A percentile compares a stretch with the other conserved stretches of the same genome.
Conservation (phyloP, 2,888 invertebrate species). For the Morpho achilles region DNA sequence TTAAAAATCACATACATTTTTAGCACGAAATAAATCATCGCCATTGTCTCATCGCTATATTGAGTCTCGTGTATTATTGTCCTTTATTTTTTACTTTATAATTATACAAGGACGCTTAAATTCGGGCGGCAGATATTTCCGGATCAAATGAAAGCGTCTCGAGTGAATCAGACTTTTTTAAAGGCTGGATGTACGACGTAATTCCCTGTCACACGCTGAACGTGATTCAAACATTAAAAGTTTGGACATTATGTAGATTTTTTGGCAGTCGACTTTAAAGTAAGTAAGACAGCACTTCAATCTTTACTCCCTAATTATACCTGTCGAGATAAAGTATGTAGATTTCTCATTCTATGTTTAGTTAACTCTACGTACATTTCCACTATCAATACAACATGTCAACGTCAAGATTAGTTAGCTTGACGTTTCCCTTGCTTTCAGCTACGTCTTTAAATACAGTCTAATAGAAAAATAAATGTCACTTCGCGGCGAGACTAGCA, state of each 20-base stretch:
- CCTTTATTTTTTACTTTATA: constrained; percentile 60
- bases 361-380: constrained; percentile 18
- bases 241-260: constrained; percentile 52
- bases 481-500: constrained; percentile 49
- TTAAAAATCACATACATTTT: constrained; percentile 29
- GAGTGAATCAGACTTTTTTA: constrained; percentile 68
- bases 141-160: constrained; percentile 66
- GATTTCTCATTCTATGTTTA: constrained; percentile 23
- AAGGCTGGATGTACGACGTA: constrained; percentile 54
- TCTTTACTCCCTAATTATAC: constrained; percentile 35
- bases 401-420: constrained; percentile 28
- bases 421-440: constrained; percentile 44
- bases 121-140: constrained; percentile 66
- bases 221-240: constrained; percentile 55
- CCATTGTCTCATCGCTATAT: constrained; percentile 45
- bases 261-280: constrained; percentile 50
- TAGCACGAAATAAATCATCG: constrained; percentile 40
- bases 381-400: constrained; percentile 23
- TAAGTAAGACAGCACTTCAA: constrained; percentile 38
- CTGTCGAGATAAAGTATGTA: constrained; percentile 29
- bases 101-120: constrained; percentile 72
- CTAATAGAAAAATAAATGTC: constrained; percentile 60
- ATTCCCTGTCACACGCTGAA: constrained; percentile 57
- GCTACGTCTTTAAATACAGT: constrained; percentile 43
- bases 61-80: constrained; percentile 53